A percentile compares a stretch with the other conserved stretches of the same genome.
Evolutionary conservation across 2,888 invertebrate genomes (phyloP).

Genomic region (Aphidoletes aphidimyza): DNA sequence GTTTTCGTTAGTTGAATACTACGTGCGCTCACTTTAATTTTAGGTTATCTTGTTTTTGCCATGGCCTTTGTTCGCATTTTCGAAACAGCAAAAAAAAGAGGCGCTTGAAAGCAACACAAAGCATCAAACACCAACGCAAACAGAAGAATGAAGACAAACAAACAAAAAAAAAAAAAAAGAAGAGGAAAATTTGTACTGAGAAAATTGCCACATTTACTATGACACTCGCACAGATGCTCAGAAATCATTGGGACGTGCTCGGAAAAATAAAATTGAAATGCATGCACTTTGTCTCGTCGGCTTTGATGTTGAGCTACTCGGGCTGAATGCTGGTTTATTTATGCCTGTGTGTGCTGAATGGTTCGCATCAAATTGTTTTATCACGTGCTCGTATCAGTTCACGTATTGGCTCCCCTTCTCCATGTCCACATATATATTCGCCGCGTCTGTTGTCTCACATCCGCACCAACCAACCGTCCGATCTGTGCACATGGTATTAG

Average conservation of each 20-base stretch:
- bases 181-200: slow-evolving; percentile 23
- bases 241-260: slow-evolving; percentile 53
- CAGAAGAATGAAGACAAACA: not conserved
- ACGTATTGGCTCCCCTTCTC: not conserved
- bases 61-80: not conserved
- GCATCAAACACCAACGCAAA: not conserved
- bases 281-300: not conserved
- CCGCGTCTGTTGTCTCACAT: no score
- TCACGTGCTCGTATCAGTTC: slow-evolving; percentile 44
- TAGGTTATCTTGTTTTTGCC: slow-evolving; percentile 36
- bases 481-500: slow-evolving; percentile 36
- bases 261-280: slow-evolving; percentile 50
- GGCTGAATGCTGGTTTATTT: slow-evolving; percentile 24
- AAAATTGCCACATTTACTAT: slow-evolving; percentile 51
- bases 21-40: slow-evolving; percentile 50
- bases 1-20: not conserved
- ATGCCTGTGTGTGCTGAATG: not conserved
- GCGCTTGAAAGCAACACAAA: not conserved
- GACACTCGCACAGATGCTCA: slow-evolving; percentile 52
- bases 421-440: no score
- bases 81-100: not conserved
- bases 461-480: not conserved
- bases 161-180: not conserved
- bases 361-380: slow-evolving; percentile 50
- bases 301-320: not conserved